Evolutionary conservation across 2,797 vertebrate genomes (phyloP).

Genomic region (Carapus acus): DNA sequence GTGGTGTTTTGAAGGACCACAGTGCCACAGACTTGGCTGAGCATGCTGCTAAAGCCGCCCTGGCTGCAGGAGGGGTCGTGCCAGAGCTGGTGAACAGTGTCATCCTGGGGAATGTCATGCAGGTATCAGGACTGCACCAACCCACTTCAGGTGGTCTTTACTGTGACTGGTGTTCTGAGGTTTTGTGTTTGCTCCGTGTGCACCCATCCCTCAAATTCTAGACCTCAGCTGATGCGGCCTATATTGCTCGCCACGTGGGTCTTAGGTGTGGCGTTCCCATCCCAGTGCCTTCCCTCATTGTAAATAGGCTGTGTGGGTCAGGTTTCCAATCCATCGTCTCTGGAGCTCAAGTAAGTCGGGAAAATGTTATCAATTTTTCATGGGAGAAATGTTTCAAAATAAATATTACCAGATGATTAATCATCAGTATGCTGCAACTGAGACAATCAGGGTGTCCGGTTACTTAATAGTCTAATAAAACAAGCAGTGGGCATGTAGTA

Average conservation of each 20-base stretch:
- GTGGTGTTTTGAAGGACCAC: constrained; percentile 87
- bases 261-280: constrained; percentile 82
- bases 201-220: constrained; percentile 42
- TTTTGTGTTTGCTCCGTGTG: neutral
- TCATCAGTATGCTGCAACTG: no score
- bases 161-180: neutral
- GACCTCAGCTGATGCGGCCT: constrained; percentile 82
- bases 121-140: constrained; percentile 67
- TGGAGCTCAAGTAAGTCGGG: constrained; percentile 82
- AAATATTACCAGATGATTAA: no score
- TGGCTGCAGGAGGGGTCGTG: constrained; percentile 81
- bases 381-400: no score
- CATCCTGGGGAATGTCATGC: constrained; percentile 86
- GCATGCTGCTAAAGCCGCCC: constrained; percentile 81
- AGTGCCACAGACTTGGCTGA: constrained; percentile 85
- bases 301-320: constrained; percentile 95
- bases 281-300: constrained; percentile 81
- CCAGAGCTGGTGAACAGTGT: constrained; percentile 88
- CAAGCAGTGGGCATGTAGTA: no score
- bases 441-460: no score
- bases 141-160: neutral
- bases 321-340: constrained; percentile 92
- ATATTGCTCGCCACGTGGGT: constrained; percentile 89
- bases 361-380: neutral
- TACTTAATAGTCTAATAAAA: no score